Evolutionary conservation across 2,797 vertebrate species (phyloP).

Genomic region (Chloroceryle amazona): DNA sequence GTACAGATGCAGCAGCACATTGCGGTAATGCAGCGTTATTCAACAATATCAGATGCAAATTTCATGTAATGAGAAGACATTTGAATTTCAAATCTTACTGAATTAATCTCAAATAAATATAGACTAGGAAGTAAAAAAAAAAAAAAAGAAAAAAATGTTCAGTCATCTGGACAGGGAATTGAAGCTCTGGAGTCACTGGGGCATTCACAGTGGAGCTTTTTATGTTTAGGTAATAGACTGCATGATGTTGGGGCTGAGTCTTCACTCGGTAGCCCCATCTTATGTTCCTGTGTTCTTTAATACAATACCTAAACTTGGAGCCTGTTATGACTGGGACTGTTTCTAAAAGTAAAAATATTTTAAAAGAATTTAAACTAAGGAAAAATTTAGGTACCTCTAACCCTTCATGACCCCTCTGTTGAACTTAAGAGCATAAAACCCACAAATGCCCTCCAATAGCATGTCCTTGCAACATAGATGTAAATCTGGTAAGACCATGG

Average conservation of each 20-base stretch:
- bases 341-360: not conserved
- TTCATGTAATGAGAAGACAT: not conserved
- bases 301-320: not conserved
- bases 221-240: not conserved
- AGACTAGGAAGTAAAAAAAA: not conserved
- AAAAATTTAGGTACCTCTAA: not conserved
- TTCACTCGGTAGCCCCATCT: not conserved
- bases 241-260: not conserved
- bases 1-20: not conserved
- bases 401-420: not conserved
- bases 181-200: not conserved
- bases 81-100: not conserved
- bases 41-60: not conserved
- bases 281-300: not conserved
- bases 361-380: not conserved
- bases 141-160: accelerated
- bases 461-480: accelerated
- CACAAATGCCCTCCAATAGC: not conserved
- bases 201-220: not conserved
- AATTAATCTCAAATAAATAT: not conserved
- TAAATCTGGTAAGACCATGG: not conserved
- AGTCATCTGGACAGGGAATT: not conserved
- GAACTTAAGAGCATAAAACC: not conserved
- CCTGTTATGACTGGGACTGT: not conserved
- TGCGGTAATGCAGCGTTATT: not conserved